Base-by-base conservation (phyloP, 2,113 vertebrate genomes). In the Thymallus thymallus region DNA sequence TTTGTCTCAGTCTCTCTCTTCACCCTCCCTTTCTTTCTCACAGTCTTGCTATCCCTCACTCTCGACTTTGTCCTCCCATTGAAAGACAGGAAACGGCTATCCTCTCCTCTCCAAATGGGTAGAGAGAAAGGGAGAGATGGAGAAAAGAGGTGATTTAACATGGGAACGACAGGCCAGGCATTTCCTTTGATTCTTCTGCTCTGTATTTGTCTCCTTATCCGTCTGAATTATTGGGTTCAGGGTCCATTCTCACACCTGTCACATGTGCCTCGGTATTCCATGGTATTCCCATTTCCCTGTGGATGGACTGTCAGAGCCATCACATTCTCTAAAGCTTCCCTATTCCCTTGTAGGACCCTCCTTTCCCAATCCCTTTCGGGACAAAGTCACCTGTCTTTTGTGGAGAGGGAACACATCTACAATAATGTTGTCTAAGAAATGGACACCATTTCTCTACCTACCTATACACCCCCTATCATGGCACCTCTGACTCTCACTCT, bases 51-150 rank as follows among this genome's bases (percentile, higher is more conserved):
- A 20, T 51, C 63, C 48, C 20, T 79, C 24, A 30, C 12, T 76
- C 30, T 68, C 22, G n/a, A 60, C 56, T 23, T 22, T 60, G 69
- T 78, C 56, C 77, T 69, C 73, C 69, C 67, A 77, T 73, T 86
- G 81, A 88, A 83, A 87, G 75, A 79, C 84, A 88, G 87, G 77
- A 91, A 87, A 73, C 81, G 0, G 29, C 64, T 78, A 55, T 80
- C 41, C 65, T 78, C 51, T 82, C 82, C 79, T 80, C 70, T 73
- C 65, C 29, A 64, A 67, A 62, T 61, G 48, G 29, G 61, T 51
- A 82, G 80, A 77, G 65, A 61, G 55, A 41, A 41, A 41, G 32
- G 32, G 32, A 35, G 32, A 35, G 6, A 35, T 1, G 35, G 35
- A 2, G 7, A 20, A 68, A 74, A 81, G 76, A 55, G 69, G 71